Evolutionary conservation across 2,797 vertebrate genomes (phyloP), one percentile per base, ranked within the genome.

Genomic region (Amblyraja radiata): DNA sequence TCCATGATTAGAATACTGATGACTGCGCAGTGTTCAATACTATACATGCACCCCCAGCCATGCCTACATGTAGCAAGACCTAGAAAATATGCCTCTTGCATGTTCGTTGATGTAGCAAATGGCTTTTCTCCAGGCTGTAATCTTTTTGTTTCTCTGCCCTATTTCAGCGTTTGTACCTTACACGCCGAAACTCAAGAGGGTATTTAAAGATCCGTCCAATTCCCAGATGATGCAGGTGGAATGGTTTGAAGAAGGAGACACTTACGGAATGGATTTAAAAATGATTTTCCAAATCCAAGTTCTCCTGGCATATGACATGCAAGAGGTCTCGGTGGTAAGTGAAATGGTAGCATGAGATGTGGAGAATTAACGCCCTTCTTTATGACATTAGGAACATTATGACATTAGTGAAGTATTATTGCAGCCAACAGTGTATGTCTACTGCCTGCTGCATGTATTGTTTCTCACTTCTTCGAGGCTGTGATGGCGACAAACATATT

Each of bases 221-320:
- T 28, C 23, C 68, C 18, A 92, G 21, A 7, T 92, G 71, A 36
- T 3, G 0, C 3, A 10, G 28, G 93, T 97, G 92, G 94, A 96
- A 73, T 97, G 96, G 97, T 94, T 93, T 39, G 93, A 97, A 93
- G 93, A 1, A 78, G 93, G 68, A 9, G 23, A 93, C 93, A 81
- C 93, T 0, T 92, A 94, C 36, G 88, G 94, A 16, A 93, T 94
- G 93, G 93, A 95, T 81, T 93, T 95, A 71, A 80, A 95, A 25
- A 94, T 96, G 93, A 71, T 93, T 77, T 97, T 97, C 94, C 95
- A 97, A 93, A 96, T 97, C 93, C 93, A 97, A 93, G 94, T 97
- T 79, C 58, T 14, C 93, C 94, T 54, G 94, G 63, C 23, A 0
- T 23, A 93, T 76, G 93, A 93, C 73, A 94, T 21, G 73, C 88